These are phyloP conservation scores for Patella vulgata DNA, from an alignment of 1,140 invertebrate species.

Conservation along the genomic window DNA sequence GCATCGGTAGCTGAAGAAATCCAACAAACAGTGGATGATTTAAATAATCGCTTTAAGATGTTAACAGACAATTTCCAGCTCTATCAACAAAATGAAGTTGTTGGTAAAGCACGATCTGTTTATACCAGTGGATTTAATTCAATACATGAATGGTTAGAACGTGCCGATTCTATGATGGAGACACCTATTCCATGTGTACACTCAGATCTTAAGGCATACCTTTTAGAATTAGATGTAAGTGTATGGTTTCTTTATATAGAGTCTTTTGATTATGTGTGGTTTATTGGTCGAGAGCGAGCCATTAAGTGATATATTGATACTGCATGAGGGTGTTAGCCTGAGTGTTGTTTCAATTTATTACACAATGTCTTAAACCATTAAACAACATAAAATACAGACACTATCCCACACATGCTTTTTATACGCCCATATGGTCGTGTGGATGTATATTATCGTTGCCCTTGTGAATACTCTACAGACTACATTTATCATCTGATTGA, in stretches of 20 bases:
- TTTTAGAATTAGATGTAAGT: conserved; percentile 78
- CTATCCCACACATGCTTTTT: too few species aligned
- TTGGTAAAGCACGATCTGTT: conserved; percentile 82
- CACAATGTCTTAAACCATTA: not conserved
- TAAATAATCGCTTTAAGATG: conserved; percentile 82
- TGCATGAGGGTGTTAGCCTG: too few species aligned
- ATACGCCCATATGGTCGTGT: too few species aligned
- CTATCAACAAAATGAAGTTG: conserved; percentile 84
- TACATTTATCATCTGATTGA: too few species aligned
- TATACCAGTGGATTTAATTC: conserved; percentile 81
- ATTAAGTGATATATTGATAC: too few species aligned
- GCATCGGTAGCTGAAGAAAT: conserved; percentile 81
- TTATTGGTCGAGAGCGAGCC: too few species aligned
- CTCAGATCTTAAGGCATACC: conserved; percentile 80
- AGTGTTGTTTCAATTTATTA: not conserved
- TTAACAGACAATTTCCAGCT: conserved; percentile 45
- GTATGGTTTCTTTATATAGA: too few species aligned
- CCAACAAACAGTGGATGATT: conserved; percentile 77
- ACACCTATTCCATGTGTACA: conserved; percentile 73
- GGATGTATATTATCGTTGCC: too few species aligned
- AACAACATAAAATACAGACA: not conserved
- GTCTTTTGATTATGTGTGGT: too few species aligned
- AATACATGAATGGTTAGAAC: conserved; percentile 81
- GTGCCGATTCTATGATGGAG: conserved; percentile 73
- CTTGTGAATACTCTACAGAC: too few species aligned